Evolutionary conservation across 1,140 invertebrate species (phyloP).

Genomic region (Bradysia coprophila): DNA sequence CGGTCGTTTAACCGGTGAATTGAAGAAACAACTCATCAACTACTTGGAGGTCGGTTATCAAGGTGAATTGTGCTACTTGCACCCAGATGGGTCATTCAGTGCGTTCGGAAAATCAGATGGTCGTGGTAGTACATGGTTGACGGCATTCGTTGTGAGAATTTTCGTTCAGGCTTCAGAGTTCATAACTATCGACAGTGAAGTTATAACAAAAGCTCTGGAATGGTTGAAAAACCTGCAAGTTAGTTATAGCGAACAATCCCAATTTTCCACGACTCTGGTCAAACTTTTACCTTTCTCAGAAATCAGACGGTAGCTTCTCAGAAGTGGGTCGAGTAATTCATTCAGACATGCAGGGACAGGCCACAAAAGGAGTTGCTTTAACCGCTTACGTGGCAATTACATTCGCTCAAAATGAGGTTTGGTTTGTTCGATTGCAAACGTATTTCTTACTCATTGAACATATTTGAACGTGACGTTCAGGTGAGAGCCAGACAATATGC

Average conservation of each 20-base stretch:
- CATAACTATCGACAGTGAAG: conserved; percentile 56
- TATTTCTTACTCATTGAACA: background rate
- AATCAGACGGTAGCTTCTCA: conserved; percentile 66
- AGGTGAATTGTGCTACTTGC: conserved; percentile 76
- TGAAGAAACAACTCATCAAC: conserved; percentile 50
- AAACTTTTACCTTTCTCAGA: no score
- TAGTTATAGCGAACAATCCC: no score
- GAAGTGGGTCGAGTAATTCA: conserved; percentile 56
- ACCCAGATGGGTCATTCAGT: conserved; percentile 85
- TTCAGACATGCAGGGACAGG: conserved; percentile 53
- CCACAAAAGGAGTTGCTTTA: conserved; percentile 41
- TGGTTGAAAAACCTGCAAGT: conserved; percentile 66
- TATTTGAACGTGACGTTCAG: background rate
- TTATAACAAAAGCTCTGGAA: conserved; percentile 50
- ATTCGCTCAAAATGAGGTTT: conserved; percentile 53
- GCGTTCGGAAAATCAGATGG: conserved; percentile 69
- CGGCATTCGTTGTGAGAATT: conserved; percentile 75
- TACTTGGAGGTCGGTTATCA: conserved; percentile 82
- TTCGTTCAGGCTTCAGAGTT: conserved; percentile 63
- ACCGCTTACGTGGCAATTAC: conserved; percentile 64
- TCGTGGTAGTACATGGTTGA: conserved; percentile 78
- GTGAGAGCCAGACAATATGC: conserved; percentile 10
- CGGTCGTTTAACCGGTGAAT: conserved; percentile 23
- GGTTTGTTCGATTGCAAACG: conserved; percentile 3
- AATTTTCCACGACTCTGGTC: no score